Evolutionary conservation across 1,140 invertebrate genomes (phyloP), one percentile per base, ranked within the genome.

Genomic region (Drosophila sulfurigaster): DNA sequence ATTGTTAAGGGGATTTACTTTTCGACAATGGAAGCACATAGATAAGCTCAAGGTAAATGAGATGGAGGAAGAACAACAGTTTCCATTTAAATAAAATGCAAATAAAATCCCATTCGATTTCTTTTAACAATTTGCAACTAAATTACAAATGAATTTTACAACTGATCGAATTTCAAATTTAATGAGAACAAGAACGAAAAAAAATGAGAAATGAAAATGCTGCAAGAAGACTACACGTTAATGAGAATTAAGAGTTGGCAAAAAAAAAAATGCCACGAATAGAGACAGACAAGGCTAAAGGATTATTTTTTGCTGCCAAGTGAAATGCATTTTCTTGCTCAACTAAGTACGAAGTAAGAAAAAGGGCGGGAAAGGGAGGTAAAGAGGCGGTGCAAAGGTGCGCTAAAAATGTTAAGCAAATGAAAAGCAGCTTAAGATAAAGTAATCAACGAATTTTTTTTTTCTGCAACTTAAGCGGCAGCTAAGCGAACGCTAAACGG

Each of bases 81-180:
- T 51, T 54, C 3, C 28, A 20, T 16, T 16, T 4, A 16, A 57
- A 57, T 57, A 20, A 46, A 54, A 57, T 48, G 15, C 43, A 58
- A 58, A 66, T 25, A 58, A 72, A 58, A 51, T 48, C 11, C 16
- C 28, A 71, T 65, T 51, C 15, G 5, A 59, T 54, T 59, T 60
- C 28, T 52, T 35, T 13, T 72, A 65, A 54, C 41, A 49, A 49
- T 20, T 38, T 73, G 67, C 58, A 51, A 72, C 63, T 20, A 66
- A 79, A 78, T 54, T 48, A 68, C 70, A 81, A 81, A 81, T 81
- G 71, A 86, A 79, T 81, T 86, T 81, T 60, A 72, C 78, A 62
- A 79, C 54, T 79, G 82, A 86, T 86, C 75, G 71, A 81, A 59
- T 81, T 76, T 73, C 35, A 68, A 59, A 66, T 79, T 86, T 68